Percentiles rank a stretch among this genome's conserved stretches.
These are phyloP conservation scores for Xestia xanthographa DNA, from an alignment of 2,888 invertebrate genomes.

Conservation along the genomic window DNA sequence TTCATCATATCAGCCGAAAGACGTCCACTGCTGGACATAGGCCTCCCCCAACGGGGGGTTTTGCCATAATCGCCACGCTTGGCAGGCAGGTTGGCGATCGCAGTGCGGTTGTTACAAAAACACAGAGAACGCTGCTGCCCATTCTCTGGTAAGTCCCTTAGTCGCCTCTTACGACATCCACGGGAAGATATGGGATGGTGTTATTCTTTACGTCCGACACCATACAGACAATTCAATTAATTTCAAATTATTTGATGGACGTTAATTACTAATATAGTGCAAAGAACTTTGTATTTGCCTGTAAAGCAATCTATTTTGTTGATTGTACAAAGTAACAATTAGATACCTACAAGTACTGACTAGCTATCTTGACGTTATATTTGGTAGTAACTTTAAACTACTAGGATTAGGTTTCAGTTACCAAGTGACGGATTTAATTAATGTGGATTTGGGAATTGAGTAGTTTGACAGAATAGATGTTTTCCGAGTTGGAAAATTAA, in stretches of 20 bases:
- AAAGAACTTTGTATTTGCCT: neutral
- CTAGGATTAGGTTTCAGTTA: constrained; percentile 39
- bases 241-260: neutral
- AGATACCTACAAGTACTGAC: constrained; percentile 20
- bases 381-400: constrained; percentile 34
- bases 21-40: too few species aligned
- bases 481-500: neutral
- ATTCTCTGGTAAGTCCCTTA: too few species aligned
- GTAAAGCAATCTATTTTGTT: constrained; percentile 1
- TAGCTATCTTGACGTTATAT: constrained; percentile 22
- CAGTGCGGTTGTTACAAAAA: too few species aligned
- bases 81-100: too few species aligned
- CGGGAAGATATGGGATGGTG: too few species aligned
- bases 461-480: neutral
- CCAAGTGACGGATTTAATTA: constrained; percentile 29
- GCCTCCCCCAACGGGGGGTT: too few species aligned
- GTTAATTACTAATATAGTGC: neutral
- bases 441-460: neutral
- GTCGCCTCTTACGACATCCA: too few species aligned
- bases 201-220: too few species aligned
- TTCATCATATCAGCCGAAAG: too few species aligned
- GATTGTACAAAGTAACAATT: constrained; percentile 41
- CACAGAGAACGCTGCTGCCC: too few species aligned
- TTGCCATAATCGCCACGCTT: too few species aligned
- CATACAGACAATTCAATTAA: too few species aligned